Base-by-base conservation (phyloP, 2,797 vertebrate species). In the Helarctos malayanus region DNA sequence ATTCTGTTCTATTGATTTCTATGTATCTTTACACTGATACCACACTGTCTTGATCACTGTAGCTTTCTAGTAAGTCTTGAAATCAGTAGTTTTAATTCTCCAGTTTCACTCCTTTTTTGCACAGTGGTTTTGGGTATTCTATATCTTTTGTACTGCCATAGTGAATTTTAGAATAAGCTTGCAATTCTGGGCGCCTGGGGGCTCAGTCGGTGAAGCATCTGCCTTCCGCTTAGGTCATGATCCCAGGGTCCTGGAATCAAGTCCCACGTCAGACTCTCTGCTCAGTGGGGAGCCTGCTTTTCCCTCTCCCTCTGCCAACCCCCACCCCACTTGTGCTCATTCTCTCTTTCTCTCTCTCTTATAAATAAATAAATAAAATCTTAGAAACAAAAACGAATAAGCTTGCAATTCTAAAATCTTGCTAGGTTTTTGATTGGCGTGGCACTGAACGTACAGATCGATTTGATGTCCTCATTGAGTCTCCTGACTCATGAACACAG, bases 121-220 rank as follows among this genome's bases (percentile, higher is more conserved):
- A 38, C 21, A 83, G 38, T 38, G 54, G 32, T 92, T 89, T 59
- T 92, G 61, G 8, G 29, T 81, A 18, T 61, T 84, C 21, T 94
- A 82, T n/a, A 56, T 47, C 38, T 73, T 78, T 94, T 83, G 45
- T 29, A 63, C 71, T 81, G 82, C 23, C 25, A 18, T 82, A 35
- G 61, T 93, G 45, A 90, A 81, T 93, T 93, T 93, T 82, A 68
- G 8, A 75, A 80, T 88, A 65, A 91, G 15, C n/a, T 86, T 78
- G 9, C 49, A 89, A 10, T 84, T 65, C 41, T 73, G 29, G 29
- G 61, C 29, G 7, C 61, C 15, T 65, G 61, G 29, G 15, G 61
- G 14, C 32, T 65, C 14, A 65, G 32, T 65, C 1, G 16, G 61
- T n/a, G 32, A 65, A 65, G 32, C 32, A 3, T 16, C 61, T 32